phyloP scores from a whole-genome alignment of 1,140 invertebrate species.

The Apolygus lucorum region DNA sequence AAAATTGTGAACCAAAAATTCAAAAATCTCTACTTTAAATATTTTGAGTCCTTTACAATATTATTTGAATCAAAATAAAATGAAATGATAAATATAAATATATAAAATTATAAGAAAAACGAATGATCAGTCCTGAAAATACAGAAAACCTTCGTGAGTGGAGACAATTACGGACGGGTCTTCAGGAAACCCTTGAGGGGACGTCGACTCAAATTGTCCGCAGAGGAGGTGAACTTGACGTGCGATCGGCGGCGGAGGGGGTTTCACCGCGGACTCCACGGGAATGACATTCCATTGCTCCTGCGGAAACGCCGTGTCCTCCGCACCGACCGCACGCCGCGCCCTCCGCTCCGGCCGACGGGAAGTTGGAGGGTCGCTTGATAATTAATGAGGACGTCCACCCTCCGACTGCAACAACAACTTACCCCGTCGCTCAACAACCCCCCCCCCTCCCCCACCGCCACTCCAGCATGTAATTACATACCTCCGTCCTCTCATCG shows the following conservation, averaged over 20 bases:
- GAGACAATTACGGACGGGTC: too few species aligned
- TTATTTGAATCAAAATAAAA: too few species aligned
- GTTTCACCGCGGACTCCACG: not conserved
- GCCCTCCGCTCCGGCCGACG: not conserved
- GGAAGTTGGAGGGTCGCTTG: not conserved
- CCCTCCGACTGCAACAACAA: not conserved
- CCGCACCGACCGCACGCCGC: not conserved
- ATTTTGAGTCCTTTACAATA: too few species aligned
- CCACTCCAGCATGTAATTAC: not conserved
- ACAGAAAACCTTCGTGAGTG: too few species aligned
- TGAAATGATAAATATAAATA: too few species aligned
- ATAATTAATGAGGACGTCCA: not conserved
- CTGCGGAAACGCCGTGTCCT: not conserved
- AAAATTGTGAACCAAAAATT: too few species aligned
- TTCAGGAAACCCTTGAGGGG: too few species aligned
- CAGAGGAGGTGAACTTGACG: not conserved
- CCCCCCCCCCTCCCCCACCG: not conserved
- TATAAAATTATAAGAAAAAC: too few species aligned
- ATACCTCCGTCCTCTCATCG: not conserved
- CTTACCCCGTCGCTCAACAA: too few species aligned
- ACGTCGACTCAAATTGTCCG: not conserved
- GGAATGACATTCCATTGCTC: not conserved
- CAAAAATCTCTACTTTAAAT: too few species aligned
- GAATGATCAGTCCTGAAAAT: too few species aligned
- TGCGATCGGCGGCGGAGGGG: not conserved